Base-by-base conservation (phyloP, 2,888 invertebrate genomes). In the Caenorhabditis sp. region DNA sequence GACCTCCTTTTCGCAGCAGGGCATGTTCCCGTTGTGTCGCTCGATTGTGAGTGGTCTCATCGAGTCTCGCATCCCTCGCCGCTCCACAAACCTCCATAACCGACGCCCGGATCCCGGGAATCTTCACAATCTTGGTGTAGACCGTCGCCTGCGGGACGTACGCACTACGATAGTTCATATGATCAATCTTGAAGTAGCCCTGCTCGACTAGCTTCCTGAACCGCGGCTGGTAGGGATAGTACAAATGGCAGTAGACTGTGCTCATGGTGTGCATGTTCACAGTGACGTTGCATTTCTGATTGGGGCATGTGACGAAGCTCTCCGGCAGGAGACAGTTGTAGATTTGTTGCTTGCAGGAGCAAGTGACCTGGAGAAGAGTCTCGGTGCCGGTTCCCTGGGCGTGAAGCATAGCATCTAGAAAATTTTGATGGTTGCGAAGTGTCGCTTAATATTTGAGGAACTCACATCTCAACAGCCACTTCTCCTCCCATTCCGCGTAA, bases 381-480 rank as follows among this genome's bases (percentile, higher is more conserved):
- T 35, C 60, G 15, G 47, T 51, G 18, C 70, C 70, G 6, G 70
- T 37, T 51, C 70, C 70, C 37, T 70, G 70, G 4, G 65, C 72
- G 5, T 72, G n/a, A 58, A 55, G 53, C 58, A 76, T 67, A 6
- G 67, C 35, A 35, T 76, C 74, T 74, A 50, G 18, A 22, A 8
- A 22, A 4, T 2, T 28, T 8, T 50, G 26, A n/a, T n/a, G n/a
- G n/a, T n/a, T n/a, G n/a, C n/a, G n/a, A n/a, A n/a, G n/a, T n/a
- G n/a, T n/a, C n/a, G 1, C 9, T n/a, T 13, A 28, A 8, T 28
- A n/a, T n/a, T n/a, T n/a, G n/a, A n/a, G n/a, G n/a, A n/a, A n/a
- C 35, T 56, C 50, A 72, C 72, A 74, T 74, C 74, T 74, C 51
- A 74, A 37, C 24, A 74, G n/a, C 74, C 74, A 74, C 51, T 74